These are phyloP conservation scores for Bothrops jararaca DNA, from an alignment of 2,113 vertebrate genomes.

Conservation along the genomic window DNA sequence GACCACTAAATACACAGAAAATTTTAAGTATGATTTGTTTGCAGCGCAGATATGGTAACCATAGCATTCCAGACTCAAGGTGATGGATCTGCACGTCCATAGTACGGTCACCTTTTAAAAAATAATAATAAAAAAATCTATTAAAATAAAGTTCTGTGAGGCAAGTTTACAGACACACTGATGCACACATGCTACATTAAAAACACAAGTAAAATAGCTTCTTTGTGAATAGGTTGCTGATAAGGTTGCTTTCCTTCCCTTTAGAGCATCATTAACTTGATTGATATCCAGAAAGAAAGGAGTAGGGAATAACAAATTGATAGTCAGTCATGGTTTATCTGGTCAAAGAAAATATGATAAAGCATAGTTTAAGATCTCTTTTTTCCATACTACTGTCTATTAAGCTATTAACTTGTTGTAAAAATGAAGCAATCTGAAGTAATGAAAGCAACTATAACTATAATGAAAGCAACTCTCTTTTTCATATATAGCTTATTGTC, in stretches of 20 bases:
- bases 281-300: slow-evolving; percentile 51
- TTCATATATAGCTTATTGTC: slow-evolving; percentile 7
- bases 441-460: slow-evolving; percentile 16
- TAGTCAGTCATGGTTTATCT: slow-evolving; percentile 38
- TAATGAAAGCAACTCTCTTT: background rate
- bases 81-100: background rate
- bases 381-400: slow-evolving; percentile 52
- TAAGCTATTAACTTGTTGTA: slow-evolving; percentile 26
- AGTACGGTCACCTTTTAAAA: background rate
- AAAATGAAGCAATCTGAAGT: slow-evolving; percentile 34
- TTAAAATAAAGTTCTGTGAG: background rate
- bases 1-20: background rate
- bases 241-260: background rate
- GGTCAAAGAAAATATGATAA: slow-evolving; percentile 31
- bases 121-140: background rate
- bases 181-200: background rate
- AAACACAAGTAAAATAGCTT: slow-evolving; percentile 20
- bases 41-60: background rate
- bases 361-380: slow-evolving; percentile 32
- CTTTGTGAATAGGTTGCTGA: slow-evolving; percentile 17
- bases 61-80: background rate
- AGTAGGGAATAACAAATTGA: slow-evolving; percentile 13
- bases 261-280: slow-evolving; percentile 30
- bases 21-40: background rate
- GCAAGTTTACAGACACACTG: background rate